Conservation (phyloP, 1,140 invertebrate species). For the Lysiphlebus fabarum region DNA sequence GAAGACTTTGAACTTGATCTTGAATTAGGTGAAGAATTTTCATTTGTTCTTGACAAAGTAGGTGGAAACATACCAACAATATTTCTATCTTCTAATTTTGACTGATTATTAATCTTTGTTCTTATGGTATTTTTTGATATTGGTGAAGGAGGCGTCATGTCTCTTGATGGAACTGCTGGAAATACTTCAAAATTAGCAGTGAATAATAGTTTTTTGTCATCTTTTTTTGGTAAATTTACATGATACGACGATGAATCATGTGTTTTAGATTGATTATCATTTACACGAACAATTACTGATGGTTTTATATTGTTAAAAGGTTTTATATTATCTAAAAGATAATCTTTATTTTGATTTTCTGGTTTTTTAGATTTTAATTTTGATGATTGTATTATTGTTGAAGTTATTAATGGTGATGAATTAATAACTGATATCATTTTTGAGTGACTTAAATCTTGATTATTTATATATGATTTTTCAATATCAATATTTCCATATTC, state of each 20-base stretch:
- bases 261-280: conserved; percentile 24
- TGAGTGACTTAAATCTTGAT: too few relatives aligned
- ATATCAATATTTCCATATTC: too few relatives aligned
- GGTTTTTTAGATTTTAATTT: too few relatives aligned
- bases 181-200: background rate
- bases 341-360: too few relatives aligned
- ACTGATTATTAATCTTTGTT: conserved; percentile 43
- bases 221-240: conserved; percentile 38
- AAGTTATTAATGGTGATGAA: too few relatives aligned
- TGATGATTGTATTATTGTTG: too few relatives aligned
- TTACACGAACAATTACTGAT: background rate
- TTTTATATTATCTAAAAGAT: background rate
- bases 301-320: conserved; percentile 27
- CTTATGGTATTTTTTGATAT: conserved; percentile 30
- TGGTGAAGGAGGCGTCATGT: conserved; percentile 47
- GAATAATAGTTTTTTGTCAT: conserved; percentile 17
- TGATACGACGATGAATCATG: conserved; percentile 41
- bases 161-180: conserved; percentile 36
- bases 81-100: conserved; percentile 39
- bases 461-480: too few relatives aligned
- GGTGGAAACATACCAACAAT: conserved; percentile 51
- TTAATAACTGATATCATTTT: too few relatives aligned
- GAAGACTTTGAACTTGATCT: conserved; percentile 30
- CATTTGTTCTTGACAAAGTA: conserved; percentile 42
- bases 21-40: conserved; percentile 35